These are phyloP conservation scores for Mormyrops attenuatus DNA, from an alignment of 2,797 vertebrate species.

Conservation along the genomic window DNA sequence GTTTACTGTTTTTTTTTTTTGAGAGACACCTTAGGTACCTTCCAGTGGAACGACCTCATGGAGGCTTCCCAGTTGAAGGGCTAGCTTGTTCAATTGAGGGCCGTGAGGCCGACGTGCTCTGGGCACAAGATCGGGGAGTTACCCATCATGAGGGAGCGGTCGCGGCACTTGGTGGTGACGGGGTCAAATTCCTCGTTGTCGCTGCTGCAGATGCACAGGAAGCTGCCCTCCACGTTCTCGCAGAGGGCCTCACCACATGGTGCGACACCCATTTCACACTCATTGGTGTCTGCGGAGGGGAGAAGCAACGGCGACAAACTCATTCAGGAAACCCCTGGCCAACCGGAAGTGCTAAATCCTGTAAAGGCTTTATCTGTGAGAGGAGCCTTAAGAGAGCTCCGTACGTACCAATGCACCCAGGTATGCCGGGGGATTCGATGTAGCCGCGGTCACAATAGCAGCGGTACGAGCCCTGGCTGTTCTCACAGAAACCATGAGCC, in stretches of 20 bases:
- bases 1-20: background rate
- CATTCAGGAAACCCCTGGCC: background rate
- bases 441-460: constrained; percentile 64
- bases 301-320: background rate
- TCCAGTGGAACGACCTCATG: background rate
- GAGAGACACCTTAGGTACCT: background rate
- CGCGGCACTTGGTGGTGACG: constrained; percentile 59
- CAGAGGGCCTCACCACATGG: constrained; percentile 64
- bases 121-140: constrained; percentile 33
- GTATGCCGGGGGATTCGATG: constrained; percentile 47
- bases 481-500: constrained; percentile 61
- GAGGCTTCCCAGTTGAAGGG: background rate
- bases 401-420: constrained; percentile 58
- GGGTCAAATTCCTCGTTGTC: constrained; percentile 72
- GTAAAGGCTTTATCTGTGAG: background rate
- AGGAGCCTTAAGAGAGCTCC: background rate
- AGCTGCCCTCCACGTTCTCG: constrained; percentile 70
- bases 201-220: constrained; percentile 72
- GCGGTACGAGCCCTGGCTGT: constrained; percentile 60
- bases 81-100: background rate
- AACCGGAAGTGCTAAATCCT: background rate
- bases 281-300: constrained; percentile 56
- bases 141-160: constrained; percentile 45
- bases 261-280: constrained; percentile 65
- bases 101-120: background rate